phyloP scores from a whole-genome alignment of 2,888 invertebrate genomes.

The Mesorhabditis spiculigera region DNA sequence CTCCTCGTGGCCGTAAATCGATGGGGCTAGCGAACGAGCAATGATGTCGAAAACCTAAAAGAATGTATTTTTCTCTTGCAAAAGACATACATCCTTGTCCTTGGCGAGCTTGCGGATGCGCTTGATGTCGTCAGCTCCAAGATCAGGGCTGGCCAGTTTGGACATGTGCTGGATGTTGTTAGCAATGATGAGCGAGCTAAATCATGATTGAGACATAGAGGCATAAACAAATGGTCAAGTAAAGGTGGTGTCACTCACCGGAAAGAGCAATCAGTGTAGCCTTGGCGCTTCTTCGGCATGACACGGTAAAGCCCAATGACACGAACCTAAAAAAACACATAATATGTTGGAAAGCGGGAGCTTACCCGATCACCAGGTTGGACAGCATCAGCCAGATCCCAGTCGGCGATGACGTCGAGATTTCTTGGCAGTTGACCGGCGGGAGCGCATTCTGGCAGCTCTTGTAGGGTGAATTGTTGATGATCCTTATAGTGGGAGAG shows the following conservation, averaged over 20 bases:
- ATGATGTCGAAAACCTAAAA: conserved; percentile 75
- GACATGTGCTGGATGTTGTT: conserved; percentile 84
- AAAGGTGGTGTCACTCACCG: conserved; percentile 23
- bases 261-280: conserved; percentile 49
- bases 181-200: conserved; percentile 84
- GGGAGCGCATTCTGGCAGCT: conserved; percentile 98
- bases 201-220: conserved; percentile 39
- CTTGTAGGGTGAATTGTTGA: conserved; percentile 92
- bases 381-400: conserved; percentile 82
- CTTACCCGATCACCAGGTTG: conserved; percentile 85
- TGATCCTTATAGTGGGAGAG: conserved; percentile 93
- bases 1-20: conserved; percentile 92
- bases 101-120: conserved; percentile 76
- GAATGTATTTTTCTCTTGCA: conserved; percentile 19
- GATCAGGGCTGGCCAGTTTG: conserved; percentile 73
- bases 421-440: conserved; percentile 83
- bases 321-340: conserved; percentile 69
- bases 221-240: conserved; percentile 18
- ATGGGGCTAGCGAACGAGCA: conserved; percentile 88
- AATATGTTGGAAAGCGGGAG: background rate
- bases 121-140: conserved; percentile 81
- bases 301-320: conserved; percentile 90
- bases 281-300: conserved; percentile 79
- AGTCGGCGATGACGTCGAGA: conserved; percentile 88
- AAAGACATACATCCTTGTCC: conserved; percentile 36